Percentiles rank a stretch among this genome's conserved stretches.
phyloP scores from a whole-genome alignment of 2,797 vertebrate genomes.

The Florisuga fusca region DNA sequence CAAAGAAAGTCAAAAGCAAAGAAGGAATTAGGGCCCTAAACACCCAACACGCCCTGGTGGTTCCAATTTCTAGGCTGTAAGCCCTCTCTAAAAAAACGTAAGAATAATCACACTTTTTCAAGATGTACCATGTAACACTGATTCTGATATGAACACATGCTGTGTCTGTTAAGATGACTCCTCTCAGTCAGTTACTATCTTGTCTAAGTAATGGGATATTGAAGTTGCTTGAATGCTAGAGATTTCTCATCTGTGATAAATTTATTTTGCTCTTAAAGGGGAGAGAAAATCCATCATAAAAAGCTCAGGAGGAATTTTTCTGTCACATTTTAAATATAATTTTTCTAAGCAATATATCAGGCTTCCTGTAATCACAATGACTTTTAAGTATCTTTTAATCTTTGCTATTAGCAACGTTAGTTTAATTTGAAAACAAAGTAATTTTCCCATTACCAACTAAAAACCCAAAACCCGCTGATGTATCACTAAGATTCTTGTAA shows the following conservation, averaged over 20 bases:
- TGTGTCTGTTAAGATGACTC: neutral
- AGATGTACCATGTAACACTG: neutral
- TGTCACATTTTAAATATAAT: constrained; percentile 31
- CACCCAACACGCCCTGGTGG: neutral
- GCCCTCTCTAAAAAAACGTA: neutral
- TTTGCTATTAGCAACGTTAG: neutral
- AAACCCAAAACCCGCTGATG: fast-evolving
- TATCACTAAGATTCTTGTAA: neutral
- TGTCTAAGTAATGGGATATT: neutral
- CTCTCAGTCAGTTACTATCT: neutral
- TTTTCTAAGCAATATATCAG: constrained; percentile 12
- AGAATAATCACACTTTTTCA: neutral
- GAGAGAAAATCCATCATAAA: constrained; percentile 24
- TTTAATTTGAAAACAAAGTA: neutral
- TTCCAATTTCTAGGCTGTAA: neutral
- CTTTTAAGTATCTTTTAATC: neutral
- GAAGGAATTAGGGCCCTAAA: neutral
- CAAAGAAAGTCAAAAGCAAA: neutral
- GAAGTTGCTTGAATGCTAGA: neutral
- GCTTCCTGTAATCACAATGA: neutral
- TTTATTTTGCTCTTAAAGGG: constrained; percentile 39
- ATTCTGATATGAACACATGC: neutral
- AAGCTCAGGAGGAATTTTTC: constrained; percentile 15
- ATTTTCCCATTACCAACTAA: neutral
- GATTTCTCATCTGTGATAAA: constrained; percentile 30